phyloP scores from a whole-genome alignment of 2,797 vertebrate species.

The Zalophus californianus region DNA sequence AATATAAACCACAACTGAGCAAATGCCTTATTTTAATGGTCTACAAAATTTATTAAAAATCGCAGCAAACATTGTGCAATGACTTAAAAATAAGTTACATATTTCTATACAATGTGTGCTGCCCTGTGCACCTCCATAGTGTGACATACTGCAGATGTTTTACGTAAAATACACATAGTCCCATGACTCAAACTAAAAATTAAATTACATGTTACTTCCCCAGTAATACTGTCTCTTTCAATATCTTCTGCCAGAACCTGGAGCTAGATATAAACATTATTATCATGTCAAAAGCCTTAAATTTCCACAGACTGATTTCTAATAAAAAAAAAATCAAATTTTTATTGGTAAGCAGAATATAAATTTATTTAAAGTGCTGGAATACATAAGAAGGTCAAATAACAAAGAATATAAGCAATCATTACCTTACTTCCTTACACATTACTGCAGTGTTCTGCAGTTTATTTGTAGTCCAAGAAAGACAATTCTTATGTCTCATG shows the following conservation, averaged over 20 bases:
- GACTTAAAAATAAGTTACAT: background rate
- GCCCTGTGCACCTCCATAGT: background rate
- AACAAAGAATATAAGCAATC: background rate
- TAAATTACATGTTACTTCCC: background rate
- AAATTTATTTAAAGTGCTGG: slow-evolving; percentile 44
- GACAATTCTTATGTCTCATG: background rate
- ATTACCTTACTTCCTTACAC: background rate
- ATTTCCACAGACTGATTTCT: slow-evolving; percentile 20
- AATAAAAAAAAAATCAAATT: slow-evolving; percentile 1
- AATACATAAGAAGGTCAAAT: slow-evolving; percentile 19
- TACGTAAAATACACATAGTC: background rate
- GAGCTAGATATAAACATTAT: background rate
- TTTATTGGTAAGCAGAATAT: background rate
- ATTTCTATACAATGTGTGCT: background rate
- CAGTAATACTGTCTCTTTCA: background rate
- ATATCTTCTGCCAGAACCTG: background rate
- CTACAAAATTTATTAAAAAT: slow-evolving; percentile 28
- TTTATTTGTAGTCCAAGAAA: background rate
- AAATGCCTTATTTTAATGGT: slow-evolving; percentile 24
- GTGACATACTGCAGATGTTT: background rate
- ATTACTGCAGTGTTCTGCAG: background rate
- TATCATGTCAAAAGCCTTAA: background rate
- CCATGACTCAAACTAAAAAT: background rate
- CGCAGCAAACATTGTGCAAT: slow-evolving; percentile 8
- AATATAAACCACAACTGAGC: background rate